Evolutionary conservation across 2,888 invertebrate genomes (phyloP).

Genomic region (Gastrophysa polygoni): DNA sequence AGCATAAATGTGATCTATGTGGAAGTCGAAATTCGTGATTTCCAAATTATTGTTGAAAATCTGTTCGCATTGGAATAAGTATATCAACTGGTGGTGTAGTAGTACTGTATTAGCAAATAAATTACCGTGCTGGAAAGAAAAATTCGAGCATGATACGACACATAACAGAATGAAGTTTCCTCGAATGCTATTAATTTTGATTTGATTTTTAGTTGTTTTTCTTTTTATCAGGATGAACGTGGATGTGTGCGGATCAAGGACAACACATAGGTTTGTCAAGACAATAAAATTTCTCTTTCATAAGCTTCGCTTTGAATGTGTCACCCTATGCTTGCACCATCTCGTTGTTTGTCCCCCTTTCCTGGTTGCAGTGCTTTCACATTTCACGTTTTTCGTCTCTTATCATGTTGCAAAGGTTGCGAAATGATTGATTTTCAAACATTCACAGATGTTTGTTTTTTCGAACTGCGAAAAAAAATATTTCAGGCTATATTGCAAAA

Average conservation of each 20-base stretch:
- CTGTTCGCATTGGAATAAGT: too few relatives aligned
- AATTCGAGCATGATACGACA: too few relatives aligned
- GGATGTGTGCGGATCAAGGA: slow-evolving; percentile 71
- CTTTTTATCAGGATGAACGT: slow-evolving; percentile 64
- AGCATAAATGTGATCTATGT: too few relatives aligned
- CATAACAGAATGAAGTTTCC: too few relatives aligned
- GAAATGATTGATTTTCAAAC: too few relatives aligned
- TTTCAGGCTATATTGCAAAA: background rate
- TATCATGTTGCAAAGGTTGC: too few relatives aligned
- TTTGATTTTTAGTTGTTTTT: slow-evolving; percentile 34
- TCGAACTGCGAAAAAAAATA: background rate
- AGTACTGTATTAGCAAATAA: too few relatives aligned
- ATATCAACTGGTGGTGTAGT: too few relatives aligned
- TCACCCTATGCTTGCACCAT: slow-evolving; percentile 48
- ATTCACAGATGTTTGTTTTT: too few relatives aligned
- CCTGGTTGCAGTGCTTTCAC: slow-evolving; percentile 15
- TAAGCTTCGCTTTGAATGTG: slow-evolving; percentile 53
- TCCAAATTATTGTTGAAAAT: too few relatives aligned
- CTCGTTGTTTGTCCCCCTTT: slow-evolving; percentile 30
- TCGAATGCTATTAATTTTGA: slow-evolving; percentile 5
- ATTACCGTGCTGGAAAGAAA: too few relatives aligned
- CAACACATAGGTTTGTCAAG: slow-evolving; percentile 70
- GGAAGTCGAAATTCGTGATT: too few relatives aligned
- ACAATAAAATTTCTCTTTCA: slow-evolving; percentile 31
- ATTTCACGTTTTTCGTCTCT: background rate